Conservation (phyloP, 2,888 invertebrate genomes). For the Allophyes oxyacanthae region DNA sequence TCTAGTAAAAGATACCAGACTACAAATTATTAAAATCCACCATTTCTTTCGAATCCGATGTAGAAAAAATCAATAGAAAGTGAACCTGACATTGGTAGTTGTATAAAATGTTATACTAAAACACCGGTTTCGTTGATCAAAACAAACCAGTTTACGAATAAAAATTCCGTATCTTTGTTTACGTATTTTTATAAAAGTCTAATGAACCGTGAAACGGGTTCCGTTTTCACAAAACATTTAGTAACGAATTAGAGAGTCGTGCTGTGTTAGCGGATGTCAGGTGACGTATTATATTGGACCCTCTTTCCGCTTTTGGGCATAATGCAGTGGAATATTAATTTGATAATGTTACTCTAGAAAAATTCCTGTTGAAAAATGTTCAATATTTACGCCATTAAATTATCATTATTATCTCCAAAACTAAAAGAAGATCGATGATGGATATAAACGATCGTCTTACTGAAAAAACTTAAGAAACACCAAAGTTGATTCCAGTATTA, state of each 20-base stretch:
- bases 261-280: slow-evolving; percentile 51
- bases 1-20: slow-evolving; percentile 4
- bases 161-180: slow-evolving; percentile 66
- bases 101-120: slow-evolving; percentile 13
- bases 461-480: too few relatives aligned
- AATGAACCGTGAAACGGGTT: slow-evolving; percentile 80
- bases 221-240: slow-evolving; percentile 68
- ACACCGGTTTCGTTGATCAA: slow-evolving; percentile 23
- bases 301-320: slow-evolving; percentile 42
- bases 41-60: neutral
- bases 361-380: too few relatives aligned
- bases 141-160: slow-evolving; percentile 47
- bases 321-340: slow-evolving; percentile 37
- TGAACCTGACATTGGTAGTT: neutral
- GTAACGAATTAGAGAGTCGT: slow-evolving; percentile 61
- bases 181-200: slow-evolving; percentile 66
- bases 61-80: slow-evolving; percentile 31
- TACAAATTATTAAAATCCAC: slow-evolving; percentile 2
- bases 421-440: too few relatives aligned
- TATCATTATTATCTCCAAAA: too few relatives aligned
- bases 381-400: too few relatives aligned
- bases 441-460: too few relatives aligned
- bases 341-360: neutral
- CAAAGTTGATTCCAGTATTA: too few relatives aligned
- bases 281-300: slow-evolving; percentile 25